Evolutionary conservation across 2,888 invertebrate species (phyloP), one percentile per base, ranked within the genome.

Genomic region (Acanthacorydalis orientalis): DNA sequence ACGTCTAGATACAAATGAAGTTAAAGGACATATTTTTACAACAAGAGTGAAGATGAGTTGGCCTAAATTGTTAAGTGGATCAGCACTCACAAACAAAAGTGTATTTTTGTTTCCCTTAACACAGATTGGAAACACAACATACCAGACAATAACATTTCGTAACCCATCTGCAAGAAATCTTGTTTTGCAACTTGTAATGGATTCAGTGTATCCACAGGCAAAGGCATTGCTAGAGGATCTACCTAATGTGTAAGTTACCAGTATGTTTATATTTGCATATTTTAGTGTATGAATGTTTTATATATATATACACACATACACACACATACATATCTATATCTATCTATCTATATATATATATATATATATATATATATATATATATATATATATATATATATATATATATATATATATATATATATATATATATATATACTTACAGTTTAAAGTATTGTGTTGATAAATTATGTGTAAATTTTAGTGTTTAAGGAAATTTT

Each of bases 121-220:
- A 1, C 83, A 84, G 64, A 75, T 84, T 48, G 82, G 81, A 49
- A 81, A 81, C 60, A 69, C 72, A 47, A 72, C 77, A 37, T 68
- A 77, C 56, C 72, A 76, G 59, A 75, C 75, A 49, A 65, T 89
- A 55, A 74, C 75, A 46, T 67, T 85, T 54, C 72, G 75, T 60
- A 91, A 90, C 70, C 88, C 89, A 33, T 71, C 77, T 44, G 74
- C 77, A 51, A 74, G 74, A 61, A 74, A 80, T 51, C 63, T 89
- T 50, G 67, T 86, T 50, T 70, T 87, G 57, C 89, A 90, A 62
- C 64, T 82, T 48, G 70, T 83, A n/a, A 73, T 84, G 57, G 74
- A 83, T 57, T 74, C 75, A 57, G 70, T 60, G 51, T 85, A 85
- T 64, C 83, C 83, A 10, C 72, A 72, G 60, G 73, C 78, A 50